A percentile compares a stretch with the other conserved stretches of the same genome.
Conservation (phyloP, 2,888 invertebrate species). For the Calameuta pallipes region DNA sequence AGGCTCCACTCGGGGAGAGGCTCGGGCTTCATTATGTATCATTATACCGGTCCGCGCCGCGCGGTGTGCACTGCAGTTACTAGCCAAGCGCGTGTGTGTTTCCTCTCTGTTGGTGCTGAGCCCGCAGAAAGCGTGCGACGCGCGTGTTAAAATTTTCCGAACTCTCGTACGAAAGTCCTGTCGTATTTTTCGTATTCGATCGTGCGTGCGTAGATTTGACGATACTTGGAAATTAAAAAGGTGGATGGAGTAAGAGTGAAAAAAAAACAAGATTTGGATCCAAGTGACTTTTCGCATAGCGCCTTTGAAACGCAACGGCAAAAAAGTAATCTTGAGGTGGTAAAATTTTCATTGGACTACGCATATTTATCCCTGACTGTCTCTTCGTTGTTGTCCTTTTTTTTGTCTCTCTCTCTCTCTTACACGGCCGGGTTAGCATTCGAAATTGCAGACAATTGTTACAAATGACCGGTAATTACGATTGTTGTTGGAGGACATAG, state of each 20-base stretch:
- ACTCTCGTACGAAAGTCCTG: background rate
- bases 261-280: background rate
- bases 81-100: constrained; percentile 60
- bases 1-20: constrained; percentile 60
- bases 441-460: constrained; percentile 31
- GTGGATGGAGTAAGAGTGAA: background rate
- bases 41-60: constrained; percentile 67
- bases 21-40: constrained; percentile 66
- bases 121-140: constrained; percentile 7
- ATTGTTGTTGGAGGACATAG: constrained; percentile 24
- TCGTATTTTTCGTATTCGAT: background rate
- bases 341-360: background rate
- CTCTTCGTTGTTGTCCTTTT: background rate
- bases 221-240: background rate
- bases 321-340: background rate
- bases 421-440: constrained; percentile 19
- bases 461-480: constrained; percentile 31
- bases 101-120: constrained; percentile 36
- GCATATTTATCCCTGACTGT: background rate
- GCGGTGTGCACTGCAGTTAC: constrained; percentile 66
- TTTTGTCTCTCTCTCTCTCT: background rate
- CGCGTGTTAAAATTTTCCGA: constrained; percentile 3
- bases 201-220: background rate
- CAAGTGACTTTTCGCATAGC: background rate
- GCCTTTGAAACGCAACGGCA: background rate